Percentiles rank a stretch among this genome's conserved stretches.
phyloP scores from a whole-genome alignment of 1,140 invertebrate genomes.

The Amyelois transitella region DNA sequence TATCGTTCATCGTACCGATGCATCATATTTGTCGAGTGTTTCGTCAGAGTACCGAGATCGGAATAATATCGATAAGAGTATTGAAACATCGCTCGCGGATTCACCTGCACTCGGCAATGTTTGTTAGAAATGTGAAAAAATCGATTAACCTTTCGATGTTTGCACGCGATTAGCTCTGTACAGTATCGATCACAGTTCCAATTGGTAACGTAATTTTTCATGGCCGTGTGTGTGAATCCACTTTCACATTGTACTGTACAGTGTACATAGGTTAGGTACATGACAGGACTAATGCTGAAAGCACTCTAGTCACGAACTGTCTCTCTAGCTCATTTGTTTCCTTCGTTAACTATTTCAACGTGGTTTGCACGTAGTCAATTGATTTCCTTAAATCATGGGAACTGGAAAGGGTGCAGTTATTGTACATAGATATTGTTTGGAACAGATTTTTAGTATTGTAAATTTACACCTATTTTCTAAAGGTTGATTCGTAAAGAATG shows the following conservation, averaged over 20 bases:
- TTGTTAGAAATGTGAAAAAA: not conserved
- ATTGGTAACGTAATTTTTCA: not conserved
- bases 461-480: no score
- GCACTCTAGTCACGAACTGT: not conserved
- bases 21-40: constrained; percentile 69
- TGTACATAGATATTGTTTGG: no score
- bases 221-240: not conserved
- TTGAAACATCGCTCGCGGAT: constrained; percentile 36
- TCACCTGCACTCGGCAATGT: constrained; percentile 23
- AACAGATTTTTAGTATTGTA: no score
- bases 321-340: not conserved
- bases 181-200: not conserved
- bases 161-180: not conserved
- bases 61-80: constrained; percentile 53
- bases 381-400: no score
- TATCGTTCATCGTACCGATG: constrained; percentile 60
- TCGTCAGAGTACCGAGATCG: constrained; percentile 53
- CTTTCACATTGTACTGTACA: not conserved
- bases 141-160: not conserved
- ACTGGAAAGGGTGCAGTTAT: no score
- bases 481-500: no score
- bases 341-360: not conserved
- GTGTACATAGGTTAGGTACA: not conserved
- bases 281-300: not conserved
- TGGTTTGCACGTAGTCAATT: no score